Percentiles rank a stretch among this genome's conserved stretches.
Conservation (phyloP, 30 jellyfish, hydroid and myxozoan genomes). For the Mastigias papua region DNA sequence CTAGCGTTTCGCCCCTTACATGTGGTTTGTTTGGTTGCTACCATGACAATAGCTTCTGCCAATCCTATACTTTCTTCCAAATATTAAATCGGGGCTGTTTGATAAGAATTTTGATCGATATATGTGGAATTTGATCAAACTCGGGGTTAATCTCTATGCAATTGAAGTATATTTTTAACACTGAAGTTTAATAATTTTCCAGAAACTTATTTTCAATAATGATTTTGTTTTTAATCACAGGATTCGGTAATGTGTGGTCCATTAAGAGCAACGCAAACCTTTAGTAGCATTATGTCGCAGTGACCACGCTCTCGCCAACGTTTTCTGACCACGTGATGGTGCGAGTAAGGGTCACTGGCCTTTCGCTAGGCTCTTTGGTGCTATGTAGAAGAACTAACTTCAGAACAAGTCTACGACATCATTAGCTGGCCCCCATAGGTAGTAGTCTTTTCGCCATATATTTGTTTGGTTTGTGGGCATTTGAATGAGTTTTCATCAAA, state of each 20-base stretch:
- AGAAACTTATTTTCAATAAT: not conserved
- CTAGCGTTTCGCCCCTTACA: constrained; percentile 2
- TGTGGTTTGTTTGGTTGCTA: constrained; percentile 11
- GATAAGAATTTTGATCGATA: constrained; percentile 41
- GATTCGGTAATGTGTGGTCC: not conserved
- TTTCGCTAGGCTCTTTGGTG: not conserved
- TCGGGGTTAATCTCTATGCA: constrained; percentile 30
- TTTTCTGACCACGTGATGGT: too few species aligned
- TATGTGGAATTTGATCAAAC: constrained; percentile 12
- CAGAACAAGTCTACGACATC: too few species aligned
- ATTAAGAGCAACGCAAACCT: not conserved
- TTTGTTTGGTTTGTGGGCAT: too few species aligned
- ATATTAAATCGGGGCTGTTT: not conserved
- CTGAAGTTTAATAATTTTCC: not conserved
- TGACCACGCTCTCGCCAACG: not conserved
- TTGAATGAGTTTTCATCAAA: too few species aligned
- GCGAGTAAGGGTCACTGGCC: not conserved
- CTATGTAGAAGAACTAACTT: too few species aligned
- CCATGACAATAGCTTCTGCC: constrained; percentile 27
- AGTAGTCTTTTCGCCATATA: too few species aligned
- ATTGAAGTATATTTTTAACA: constrained; percentile 3
- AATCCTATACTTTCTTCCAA: not conserved
- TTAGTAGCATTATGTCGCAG: not conserved
- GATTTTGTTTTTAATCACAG: not conserved
- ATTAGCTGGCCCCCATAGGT: too few species aligned